Evolutionary conservation across 1,140 invertebrate genomes (phyloP).

Genomic region (Aphelenchoides besseyi): DNA sequence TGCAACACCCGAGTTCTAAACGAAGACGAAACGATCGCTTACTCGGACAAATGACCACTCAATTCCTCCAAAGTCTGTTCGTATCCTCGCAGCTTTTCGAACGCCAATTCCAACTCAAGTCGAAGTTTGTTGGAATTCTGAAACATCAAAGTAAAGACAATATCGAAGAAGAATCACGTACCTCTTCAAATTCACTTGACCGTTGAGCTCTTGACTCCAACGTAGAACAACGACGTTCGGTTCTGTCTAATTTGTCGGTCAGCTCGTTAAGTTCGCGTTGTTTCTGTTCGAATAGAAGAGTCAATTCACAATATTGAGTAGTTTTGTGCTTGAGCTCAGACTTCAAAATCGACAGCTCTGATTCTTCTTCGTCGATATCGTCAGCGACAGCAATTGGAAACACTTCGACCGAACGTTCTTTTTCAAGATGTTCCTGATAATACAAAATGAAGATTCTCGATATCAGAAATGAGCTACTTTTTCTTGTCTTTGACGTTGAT

Average conservation of each 20-base stretch:
- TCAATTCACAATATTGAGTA: constrained; percentile 23
- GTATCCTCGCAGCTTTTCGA: constrained; percentile 31
- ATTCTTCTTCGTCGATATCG: constrained; percentile 25
- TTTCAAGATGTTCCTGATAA: constrained; percentile 14
- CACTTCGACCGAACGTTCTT: constrained; percentile 18
- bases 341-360: constrained; percentile 23
- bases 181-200: constrained; percentile 17
- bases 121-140: constrained; percentile 37
- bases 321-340: constrained; percentile 31
- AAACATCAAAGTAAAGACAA: constrained; percentile 21
- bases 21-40: constrained; percentile 8
- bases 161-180: constrained; percentile 6
- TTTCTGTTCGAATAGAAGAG: constrained; percentile 31
- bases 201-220: constrained; percentile 25
- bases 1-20: constrained; percentile 31
- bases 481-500: too few species aligned
- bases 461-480: constrained; percentile 13
- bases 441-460: constrained; percentile 13
- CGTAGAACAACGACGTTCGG: constrained; percentile 20
- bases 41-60: constrained; percentile 47
- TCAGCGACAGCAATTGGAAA: constrained; percentile 17
- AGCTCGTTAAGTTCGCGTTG: constrained; percentile 42
- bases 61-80: constrained; percentile 43
- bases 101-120: constrained; percentile 24
- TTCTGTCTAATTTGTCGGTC: constrained; percentile 26